Conservation (phyloP, 64 coral and sea anemone species). For the Montipora capricornis region DNA sequence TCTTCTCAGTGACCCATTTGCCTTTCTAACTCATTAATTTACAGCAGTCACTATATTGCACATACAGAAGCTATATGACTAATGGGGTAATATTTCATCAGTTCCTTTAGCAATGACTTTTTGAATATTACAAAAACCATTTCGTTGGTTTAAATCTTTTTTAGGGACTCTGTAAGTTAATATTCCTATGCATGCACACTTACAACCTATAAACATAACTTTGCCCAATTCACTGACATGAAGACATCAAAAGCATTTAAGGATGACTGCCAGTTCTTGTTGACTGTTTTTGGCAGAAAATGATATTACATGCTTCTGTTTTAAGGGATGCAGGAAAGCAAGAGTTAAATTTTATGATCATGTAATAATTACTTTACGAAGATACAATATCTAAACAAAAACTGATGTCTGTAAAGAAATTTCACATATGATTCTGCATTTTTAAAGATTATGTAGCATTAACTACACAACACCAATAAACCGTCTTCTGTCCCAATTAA, state of each 20-base stretch:
- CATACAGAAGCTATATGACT: background rate
- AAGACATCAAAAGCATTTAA: background rate
- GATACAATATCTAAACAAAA: background rate
- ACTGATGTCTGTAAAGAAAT: background rate
- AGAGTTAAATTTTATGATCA: background rate
- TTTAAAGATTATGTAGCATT: too few relatives aligned
- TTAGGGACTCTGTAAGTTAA: background rate
- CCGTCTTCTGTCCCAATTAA: too few relatives aligned
- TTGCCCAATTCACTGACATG: background rate
- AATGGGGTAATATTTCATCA: background rate
- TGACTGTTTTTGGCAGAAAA: background rate
- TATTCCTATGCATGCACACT: background rate
- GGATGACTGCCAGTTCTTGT: background rate
- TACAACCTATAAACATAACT: background rate
- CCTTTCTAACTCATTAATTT: background rate
- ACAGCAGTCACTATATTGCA: background rate
- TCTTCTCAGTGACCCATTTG: background rate
- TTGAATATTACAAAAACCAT: background rate
- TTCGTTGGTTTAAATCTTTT: background rate
- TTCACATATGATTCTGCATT: too few relatives aligned
- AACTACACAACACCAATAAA: too few relatives aligned
- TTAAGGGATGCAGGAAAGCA: background rate
- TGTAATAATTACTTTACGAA: background rate
- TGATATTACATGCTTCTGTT: background rate
- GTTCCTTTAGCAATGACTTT: background rate